phyloP scores from a whole-genome alignment of 2,113 vertebrate species.

The Neodon shergylaensis region DNA sequence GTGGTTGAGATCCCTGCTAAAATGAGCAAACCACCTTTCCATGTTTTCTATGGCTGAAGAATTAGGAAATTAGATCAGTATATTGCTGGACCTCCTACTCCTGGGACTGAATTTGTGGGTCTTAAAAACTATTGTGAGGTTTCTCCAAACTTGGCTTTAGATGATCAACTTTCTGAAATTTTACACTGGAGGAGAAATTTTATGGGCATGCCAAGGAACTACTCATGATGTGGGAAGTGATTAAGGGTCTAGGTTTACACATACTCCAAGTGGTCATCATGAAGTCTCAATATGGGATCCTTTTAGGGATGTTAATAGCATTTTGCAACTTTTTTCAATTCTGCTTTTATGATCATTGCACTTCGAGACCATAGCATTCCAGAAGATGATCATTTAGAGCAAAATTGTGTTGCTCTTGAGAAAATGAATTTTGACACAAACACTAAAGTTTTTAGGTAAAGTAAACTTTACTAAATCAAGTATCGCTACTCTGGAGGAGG shows the following conservation, averaged over 20 bases:
- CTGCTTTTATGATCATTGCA: not conserved
- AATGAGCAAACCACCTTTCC: constrained; percentile 74
- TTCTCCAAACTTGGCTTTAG: constrained; percentile 48
- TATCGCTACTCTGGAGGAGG: not conserved
- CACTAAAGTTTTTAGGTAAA: constrained; percentile 12
- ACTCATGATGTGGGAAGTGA: not conserved
- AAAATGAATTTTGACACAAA: constrained; percentile 18
- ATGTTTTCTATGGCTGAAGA: constrained; percentile 74
- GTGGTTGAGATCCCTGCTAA: constrained; percentile 73
- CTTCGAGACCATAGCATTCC: not conserved
- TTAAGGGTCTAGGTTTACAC: constrained; percentile 42
- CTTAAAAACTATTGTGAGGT: constrained; percentile 34
- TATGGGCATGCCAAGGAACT: not conserved
- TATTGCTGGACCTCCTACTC: constrained; percentile 44
- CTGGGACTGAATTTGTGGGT: constrained; percentile 39
- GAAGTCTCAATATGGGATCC: not conserved
- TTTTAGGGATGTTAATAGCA: not conserved
- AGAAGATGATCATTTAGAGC: constrained; percentile 31
- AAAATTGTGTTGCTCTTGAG: constrained; percentile 35
- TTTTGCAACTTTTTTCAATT: not conserved
- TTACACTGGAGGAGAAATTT: constrained; percentile 26
- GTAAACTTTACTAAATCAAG: not conserved
- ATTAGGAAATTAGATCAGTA: constrained; percentile 61
- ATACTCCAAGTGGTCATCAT: constrained; percentile 34
- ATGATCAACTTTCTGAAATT: constrained; percentile 43